These are phyloP conservation scores for Willowsia nigromaculata DNA, from an alignment of 2,888 invertebrate species.

Conservation along the genomic window DNA sequence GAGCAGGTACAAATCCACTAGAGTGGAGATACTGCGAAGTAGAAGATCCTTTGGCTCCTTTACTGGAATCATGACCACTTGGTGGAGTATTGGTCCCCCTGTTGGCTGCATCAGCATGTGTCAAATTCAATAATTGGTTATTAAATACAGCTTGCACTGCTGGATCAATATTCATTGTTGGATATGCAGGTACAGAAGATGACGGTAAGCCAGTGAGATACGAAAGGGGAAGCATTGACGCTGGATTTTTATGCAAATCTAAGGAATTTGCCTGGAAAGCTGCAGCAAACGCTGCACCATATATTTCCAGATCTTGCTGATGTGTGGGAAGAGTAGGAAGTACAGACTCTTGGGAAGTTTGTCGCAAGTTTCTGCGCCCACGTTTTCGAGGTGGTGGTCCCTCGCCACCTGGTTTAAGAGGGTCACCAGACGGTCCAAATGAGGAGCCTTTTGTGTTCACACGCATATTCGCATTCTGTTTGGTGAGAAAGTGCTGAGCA, in stretches of 20 bases:
- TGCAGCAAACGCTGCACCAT: slow-evolving; percentile 40
- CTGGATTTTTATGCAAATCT: not conserved
- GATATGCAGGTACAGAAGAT: not conserved
- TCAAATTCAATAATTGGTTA: slow-evolving; percentile 25
- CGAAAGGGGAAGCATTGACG: not conserved
- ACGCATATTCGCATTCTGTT: slow-evolving; percentile 12
- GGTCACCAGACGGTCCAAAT: not conserved
- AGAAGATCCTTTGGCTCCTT: not conserved
- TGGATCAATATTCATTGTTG: slow-evolving; percentile 47
- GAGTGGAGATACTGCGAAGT: not conserved
- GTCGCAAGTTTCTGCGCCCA: slow-evolving; percentile 11
- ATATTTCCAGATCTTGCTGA: slow-evolving; percentile 15
- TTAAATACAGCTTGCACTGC: slow-evolving; percentile 26
- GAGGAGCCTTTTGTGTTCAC: not conserved
- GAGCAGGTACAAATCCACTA: not conserved
- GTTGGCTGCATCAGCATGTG: not conserved
- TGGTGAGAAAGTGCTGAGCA: not conserved
- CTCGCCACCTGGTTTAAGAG: not conserved
- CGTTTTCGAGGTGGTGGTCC: slow-evolving; percentile 47
- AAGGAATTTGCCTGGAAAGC: not conserved
- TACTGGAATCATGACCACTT: slow-evolving; percentile 27
- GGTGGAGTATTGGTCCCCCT: not conserved
- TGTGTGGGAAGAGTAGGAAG: not conserved
- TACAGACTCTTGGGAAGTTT: slow-evolving; percentile 51
- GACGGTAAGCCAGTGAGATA: not conserved